Percentiles rank a stretch among this genome's conserved stretches.
Conservation (phyloP, 2,113 vertebrate genomes). For the Pantherophis guttatus region DNA sequence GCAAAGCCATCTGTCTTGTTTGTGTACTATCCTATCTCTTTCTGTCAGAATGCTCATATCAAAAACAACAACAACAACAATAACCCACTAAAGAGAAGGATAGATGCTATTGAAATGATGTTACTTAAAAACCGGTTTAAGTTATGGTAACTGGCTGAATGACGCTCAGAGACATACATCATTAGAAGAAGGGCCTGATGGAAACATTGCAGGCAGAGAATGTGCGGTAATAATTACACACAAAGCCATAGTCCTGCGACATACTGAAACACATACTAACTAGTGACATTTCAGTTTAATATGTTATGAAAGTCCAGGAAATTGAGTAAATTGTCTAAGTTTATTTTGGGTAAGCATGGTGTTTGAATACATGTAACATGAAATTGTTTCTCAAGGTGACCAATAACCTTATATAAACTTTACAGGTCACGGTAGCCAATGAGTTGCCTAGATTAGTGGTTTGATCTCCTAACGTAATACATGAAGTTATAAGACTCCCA, state of each 20-base stretch:
- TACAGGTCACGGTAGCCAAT: background rate
- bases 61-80: background rate
- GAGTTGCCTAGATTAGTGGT: background rate
- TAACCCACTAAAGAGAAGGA: background rate
- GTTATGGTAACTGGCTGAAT: background rate
- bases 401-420: background rate
- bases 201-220: background rate
- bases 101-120: background rate
- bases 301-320: background rate
- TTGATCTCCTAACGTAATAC: background rate
- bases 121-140: background rate
- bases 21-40: background rate
- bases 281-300: background rate
- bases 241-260: background rate
- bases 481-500: background rate
- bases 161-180: background rate
- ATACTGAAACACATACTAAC: background rate
- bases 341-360: background rate
- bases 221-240: background rate
- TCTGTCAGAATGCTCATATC: background rate
- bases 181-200: background rate
- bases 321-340: background rate
- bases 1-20: background rate
- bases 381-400: background rate
- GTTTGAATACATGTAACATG: background rate